These are phyloP conservation scores for Acrocyrtus sp. DNA, from an alignment of 2,888 invertebrate species.

Conservation along the genomic window DNA sequence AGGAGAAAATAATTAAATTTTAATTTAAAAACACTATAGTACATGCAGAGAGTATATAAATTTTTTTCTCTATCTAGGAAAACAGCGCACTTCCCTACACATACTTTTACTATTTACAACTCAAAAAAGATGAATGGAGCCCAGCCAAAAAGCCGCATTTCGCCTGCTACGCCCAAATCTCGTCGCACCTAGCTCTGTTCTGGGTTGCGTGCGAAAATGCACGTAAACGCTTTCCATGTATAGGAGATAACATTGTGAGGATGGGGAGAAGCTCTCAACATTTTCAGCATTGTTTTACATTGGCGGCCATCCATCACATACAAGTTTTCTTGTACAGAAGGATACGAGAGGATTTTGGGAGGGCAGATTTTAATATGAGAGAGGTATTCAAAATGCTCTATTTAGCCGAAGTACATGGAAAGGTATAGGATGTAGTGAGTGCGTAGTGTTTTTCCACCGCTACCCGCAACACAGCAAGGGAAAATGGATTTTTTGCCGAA, in stretches of 20 bases:
- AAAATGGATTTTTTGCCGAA: slow-evolving; percentile 2
- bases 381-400: background rate
- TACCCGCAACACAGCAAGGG: slow-evolving; percentile 15
- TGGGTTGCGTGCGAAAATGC: slow-evolving; percentile 15
- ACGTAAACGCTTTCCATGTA: background rate
- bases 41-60: slow-evolving; percentile 18
- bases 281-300: no score
- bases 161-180: slow-evolving; percentile 13
- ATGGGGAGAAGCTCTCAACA: no score
- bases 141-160: slow-evolving; percentile 33
- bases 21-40: slow-evolving; percentile 28
- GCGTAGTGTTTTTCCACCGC: slow-evolving; percentile 13
- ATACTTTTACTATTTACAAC: slow-evolving; percentile 20
- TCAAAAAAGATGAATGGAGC: slow-evolving; percentile 40
- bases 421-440: background rate
- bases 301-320: no score
- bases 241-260: no score
- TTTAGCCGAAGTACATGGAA: background rate
- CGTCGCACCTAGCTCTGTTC: slow-evolving; percentile 23
- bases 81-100: no score
- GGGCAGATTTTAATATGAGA: no score
- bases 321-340: no score
- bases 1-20: slow-evolving; percentile 20
- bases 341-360: no score
- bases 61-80: no score